Evolutionary conservation across 2,888 invertebrate species (phyloP).

Genomic region (Helicoverpa assulta): DNA sequence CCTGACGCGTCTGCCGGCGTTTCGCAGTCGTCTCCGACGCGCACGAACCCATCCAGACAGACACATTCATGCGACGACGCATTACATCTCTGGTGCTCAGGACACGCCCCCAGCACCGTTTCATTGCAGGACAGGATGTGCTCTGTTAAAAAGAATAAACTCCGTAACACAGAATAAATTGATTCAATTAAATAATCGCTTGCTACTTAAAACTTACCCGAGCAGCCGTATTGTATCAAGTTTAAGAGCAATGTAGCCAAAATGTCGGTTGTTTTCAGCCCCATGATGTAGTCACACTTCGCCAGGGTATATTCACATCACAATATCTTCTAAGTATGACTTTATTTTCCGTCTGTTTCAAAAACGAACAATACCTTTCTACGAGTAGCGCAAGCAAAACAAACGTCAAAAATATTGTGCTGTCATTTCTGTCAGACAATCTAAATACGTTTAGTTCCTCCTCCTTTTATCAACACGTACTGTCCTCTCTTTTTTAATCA

Average conservation of each 20-base stretch:
- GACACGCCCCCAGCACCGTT: slow-evolving; percentile 73
- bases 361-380: slow-evolving; percentile 68
- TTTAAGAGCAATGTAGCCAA: slow-evolving; percentile 78
- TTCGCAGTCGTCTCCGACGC: slow-evolving; percentile 75
- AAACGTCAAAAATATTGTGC: slow-evolving; percentile 68
- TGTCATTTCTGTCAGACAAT: slow-evolving; percentile 48
- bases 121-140: slow-evolving; percentile 86
- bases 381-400: slow-evolving; percentile 76
- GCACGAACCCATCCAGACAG: slow-evolving; percentile 75
- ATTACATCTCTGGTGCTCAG: slow-evolving; percentile 78
- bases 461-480: neutral
- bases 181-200: slow-evolving; percentile 90
- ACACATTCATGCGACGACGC: slow-evolving; percentile 71
- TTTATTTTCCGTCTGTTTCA: slow-evolving; percentile 68
- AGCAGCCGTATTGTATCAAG: slow-evolving; percentile 77
- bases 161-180: slow-evolving; percentile 83
- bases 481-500: neutral
- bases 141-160: slow-evolving; percentile 88
- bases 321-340: slow-evolving; percentile 65
- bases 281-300: slow-evolving; percentile 71
- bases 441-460: slow-evolving; percentile 51
- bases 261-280: slow-evolving; percentile 74
- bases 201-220: slow-evolving; percentile 81
- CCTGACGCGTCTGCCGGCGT: slow-evolving; percentile 55
- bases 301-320: slow-evolving; percentile 77